Conservation (phyloP, 2,113 vertebrate genomes). For the Hydropotes inermis region DNA sequence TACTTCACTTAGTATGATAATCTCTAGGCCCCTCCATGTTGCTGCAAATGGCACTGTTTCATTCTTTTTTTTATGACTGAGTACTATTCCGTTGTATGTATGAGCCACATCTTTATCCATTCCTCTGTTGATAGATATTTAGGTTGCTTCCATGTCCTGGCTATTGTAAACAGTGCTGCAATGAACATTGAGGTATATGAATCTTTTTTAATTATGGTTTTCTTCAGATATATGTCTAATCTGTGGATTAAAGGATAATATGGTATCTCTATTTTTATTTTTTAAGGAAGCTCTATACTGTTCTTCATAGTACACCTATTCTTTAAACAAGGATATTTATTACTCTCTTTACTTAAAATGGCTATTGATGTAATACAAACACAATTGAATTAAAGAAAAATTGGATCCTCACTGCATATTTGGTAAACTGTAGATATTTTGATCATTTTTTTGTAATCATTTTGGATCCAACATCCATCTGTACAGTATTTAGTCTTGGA, state of each 20-base stretch:
- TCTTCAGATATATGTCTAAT: background rate
- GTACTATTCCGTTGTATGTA: background rate
- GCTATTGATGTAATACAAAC: background rate
- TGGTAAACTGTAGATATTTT: background rate
- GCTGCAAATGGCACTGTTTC: background rate
- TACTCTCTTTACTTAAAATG: background rate
- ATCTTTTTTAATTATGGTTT: background rate
- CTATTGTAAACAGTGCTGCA: background rate
- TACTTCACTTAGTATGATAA: background rate
- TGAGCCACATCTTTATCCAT: background rate
- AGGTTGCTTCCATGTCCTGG: background rate
- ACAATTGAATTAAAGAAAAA: background rate
- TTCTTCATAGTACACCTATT: background rate
- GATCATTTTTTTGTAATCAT: background rate
- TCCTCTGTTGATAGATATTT: background rate
- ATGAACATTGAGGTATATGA: background rate
- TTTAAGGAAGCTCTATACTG: background rate
- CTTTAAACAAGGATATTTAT: background rate
- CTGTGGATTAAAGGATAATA: background rate
- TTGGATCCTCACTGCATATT: background rate
- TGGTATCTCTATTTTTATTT: background rate
- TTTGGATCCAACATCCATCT: background rate
- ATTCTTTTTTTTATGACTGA: background rate
- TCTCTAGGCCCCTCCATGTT: background rate
- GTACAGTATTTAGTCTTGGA: background rate